These are phyloP conservation scores for Scylla paramamosain DNA, from an alignment of 1,140 invertebrate species.

Conservation along the genomic window DNA sequence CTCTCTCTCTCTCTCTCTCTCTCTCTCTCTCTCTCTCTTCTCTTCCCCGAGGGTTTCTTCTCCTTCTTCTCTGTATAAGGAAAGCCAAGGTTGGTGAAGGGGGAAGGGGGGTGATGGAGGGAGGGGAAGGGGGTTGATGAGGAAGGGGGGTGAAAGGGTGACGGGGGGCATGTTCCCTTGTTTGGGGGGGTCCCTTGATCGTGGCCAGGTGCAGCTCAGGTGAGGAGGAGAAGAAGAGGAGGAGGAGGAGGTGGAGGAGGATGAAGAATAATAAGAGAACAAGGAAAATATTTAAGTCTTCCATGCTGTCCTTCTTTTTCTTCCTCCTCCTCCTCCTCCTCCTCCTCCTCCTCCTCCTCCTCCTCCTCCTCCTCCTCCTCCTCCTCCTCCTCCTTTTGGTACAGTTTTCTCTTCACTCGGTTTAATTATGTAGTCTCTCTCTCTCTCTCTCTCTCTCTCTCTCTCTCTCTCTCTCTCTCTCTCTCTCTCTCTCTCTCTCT, in stretches of 20 bases:
- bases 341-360: neutral
- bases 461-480: neutral
- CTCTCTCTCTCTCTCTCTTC: constrained; percentile 91
- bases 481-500: too few relatives aligned
- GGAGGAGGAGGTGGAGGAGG: constrained; percentile 6
- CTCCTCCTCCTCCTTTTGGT: neutral
- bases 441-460: neutral
- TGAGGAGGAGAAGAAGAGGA: constrained; percentile 82
- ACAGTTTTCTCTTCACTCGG: neutral
- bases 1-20: neutral
- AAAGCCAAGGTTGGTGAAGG: constrained; percentile 86
- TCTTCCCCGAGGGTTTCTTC: constrained; percentile 89
- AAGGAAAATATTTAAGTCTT: too few relatives aligned
- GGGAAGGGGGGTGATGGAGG: constrained; percentile 78
- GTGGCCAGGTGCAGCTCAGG: constrained; percentile 92
- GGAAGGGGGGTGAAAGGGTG: constrained; percentile 89
- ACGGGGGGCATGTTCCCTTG: constrained; percentile 85
- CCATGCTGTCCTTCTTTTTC: too few relatives aligned
- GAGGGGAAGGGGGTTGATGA: constrained; percentile 94
- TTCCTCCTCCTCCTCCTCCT: neutral
- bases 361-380: neutral
- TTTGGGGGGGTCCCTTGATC: constrained; percentile 88
- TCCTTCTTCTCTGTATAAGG: constrained; percentile 91
- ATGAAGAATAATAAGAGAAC: neutral
- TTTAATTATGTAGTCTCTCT: neutral